These are phyloP conservation scores for Distichodus sexfasciatus DNA, from an alignment of 2,797 vertebrate species.

Conservation along the genomic window DNA sequence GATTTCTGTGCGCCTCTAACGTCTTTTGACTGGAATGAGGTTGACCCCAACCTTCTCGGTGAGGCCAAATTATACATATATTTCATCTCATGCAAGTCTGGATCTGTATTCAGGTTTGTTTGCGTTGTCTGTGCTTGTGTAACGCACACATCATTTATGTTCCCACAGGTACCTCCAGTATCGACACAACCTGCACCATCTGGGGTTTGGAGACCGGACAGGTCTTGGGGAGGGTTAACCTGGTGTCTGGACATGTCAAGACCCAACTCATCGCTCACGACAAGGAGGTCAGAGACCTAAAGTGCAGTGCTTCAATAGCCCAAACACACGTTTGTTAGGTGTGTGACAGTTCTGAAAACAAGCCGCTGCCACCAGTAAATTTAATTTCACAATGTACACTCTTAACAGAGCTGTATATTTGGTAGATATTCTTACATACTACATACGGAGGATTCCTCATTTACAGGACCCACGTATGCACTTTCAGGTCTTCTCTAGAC, in stretches of 20 bases:
- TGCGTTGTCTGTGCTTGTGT: neutral
- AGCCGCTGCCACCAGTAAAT: no score
- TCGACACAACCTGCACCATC: constrained; percentile 98
- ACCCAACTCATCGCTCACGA: constrained; percentile 97
- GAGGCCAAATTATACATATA: no score
- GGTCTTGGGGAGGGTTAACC: constrained; percentile 92
- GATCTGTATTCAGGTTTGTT: neutral
- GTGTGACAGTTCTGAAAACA: no score
- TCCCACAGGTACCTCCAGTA: constrained; percentile 90
- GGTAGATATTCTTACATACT: no score
- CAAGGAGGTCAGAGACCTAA: constrained; percentile 90
- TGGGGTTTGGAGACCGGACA: constrained; percentile 98
- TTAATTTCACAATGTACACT: no score
- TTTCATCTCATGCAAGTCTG: neutral
- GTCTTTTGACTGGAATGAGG: constrained; percentile 99
- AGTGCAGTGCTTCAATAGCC: no score
- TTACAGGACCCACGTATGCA: no score
- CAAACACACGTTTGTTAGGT: no score
- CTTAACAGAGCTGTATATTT: no score
- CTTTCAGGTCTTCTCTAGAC: no score
- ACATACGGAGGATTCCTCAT: no score
- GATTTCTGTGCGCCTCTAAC: constrained; percentile 98
- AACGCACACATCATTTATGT: neutral
- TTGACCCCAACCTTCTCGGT: constrained; percentile 97
- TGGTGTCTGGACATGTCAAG: constrained; percentile 97